phyloP scores from a whole-genome alignment of 2,113 vertebrate genomes.

The Amphiprion ocellaris region DNA sequence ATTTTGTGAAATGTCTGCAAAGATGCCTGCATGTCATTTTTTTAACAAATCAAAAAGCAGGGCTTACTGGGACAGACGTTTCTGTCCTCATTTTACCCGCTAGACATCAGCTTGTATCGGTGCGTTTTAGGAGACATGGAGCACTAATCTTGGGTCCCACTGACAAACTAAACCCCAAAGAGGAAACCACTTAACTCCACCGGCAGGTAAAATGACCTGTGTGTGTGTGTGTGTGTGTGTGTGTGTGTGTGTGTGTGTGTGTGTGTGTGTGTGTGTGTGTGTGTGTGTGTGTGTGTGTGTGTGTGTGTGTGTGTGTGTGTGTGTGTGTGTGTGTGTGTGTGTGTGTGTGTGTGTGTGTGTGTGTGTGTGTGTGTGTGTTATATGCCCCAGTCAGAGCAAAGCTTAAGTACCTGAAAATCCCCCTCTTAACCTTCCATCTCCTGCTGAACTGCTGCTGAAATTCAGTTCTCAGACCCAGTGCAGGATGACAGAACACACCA shows the following conservation, averaged over 20 bases:
- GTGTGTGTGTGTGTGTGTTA: not conserved
- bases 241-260: slow-evolving; percentile 5
- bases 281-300: not conserved
- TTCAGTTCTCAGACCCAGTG: not conserved
- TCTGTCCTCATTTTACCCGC: not conserved
- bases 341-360: not conserved
- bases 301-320: not conserved
- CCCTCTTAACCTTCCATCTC: slow-evolving; percentile 39
- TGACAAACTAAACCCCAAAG: slow-evolving; percentile 24
- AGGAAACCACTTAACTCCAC: slow-evolving; percentile 47
- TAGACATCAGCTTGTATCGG: not conserved
- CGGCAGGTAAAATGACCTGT: slow-evolving; percentile 32
- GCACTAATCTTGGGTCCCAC: slow-evolving; percentile 19
- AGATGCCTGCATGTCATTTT: not conserved
- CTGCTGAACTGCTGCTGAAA: slow-evolving; percentile 26
- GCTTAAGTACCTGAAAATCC: slow-evolving; percentile 41
- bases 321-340: slow-evolving; percentile 5
- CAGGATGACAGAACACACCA: not conserved
- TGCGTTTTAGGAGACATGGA: slow-evolving; percentile 1
- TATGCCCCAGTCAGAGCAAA: slow-evolving; percentile 4
- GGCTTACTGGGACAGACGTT: not conserved
- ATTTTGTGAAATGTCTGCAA: not conserved
- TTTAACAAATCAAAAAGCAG: not conserved
- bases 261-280: not conserved
- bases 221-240: slow-evolving; percentile 9